These are phyloP conservation scores for Drosophila rufa DNA, from an alignment of 1,140 invertebrate genomes.

Conservation along the genomic window DNA sequence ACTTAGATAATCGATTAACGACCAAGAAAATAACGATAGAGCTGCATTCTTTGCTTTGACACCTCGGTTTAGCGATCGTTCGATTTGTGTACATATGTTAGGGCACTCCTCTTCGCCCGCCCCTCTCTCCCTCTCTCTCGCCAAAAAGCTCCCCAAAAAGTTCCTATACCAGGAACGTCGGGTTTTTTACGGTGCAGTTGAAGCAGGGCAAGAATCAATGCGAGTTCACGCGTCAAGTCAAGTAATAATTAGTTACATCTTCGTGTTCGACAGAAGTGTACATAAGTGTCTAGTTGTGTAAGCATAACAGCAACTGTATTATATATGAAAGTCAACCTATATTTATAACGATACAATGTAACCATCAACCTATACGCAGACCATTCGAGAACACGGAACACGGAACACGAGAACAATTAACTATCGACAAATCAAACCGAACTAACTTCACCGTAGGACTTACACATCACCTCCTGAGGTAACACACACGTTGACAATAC, in stretches of 20 bases:
- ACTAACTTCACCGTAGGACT: conserved; percentile 35
- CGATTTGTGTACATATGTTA: conserved; percentile 47
- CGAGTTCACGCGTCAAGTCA: conserved; percentile 77
- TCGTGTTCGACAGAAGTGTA: conserved; percentile 52
- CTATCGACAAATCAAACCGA: conserved; percentile 71
- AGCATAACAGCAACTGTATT: conserved; percentile 70
- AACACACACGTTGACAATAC: conserved; percentile 73
- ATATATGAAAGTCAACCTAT: conserved; percentile 60
- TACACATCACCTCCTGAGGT: conserved; percentile 27
- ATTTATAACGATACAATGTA: conserved; percentile 35
- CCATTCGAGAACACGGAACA: conserved; percentile 58
- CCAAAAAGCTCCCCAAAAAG: conserved; percentile 52
- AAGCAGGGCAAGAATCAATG: conserved; percentile 17
- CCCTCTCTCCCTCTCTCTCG: conserved; percentile 40
- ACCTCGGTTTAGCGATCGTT: conserved; percentile 44
- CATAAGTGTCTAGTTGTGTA: conserved; percentile 56
- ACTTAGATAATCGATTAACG: conserved; percentile 50
- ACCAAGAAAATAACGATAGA: conserved; percentile 57
- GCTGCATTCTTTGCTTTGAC: conserved; percentile 44
- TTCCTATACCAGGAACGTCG: conserved; percentile 73
- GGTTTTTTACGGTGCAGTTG: conserved; percentile 48
- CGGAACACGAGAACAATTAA: conserved; percentile 68
- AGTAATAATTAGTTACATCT: conserved; percentile 54
- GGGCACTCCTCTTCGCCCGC: conserved; percentile 32
- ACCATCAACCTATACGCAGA: conserved; percentile 41